Percentiles rank a stretch among this genome's conserved stretches.
These are phyloP conservation scores for Buathra laborator DNA, from an alignment of 2,888 invertebrate genomes.

Conservation along the genomic window DNA sequence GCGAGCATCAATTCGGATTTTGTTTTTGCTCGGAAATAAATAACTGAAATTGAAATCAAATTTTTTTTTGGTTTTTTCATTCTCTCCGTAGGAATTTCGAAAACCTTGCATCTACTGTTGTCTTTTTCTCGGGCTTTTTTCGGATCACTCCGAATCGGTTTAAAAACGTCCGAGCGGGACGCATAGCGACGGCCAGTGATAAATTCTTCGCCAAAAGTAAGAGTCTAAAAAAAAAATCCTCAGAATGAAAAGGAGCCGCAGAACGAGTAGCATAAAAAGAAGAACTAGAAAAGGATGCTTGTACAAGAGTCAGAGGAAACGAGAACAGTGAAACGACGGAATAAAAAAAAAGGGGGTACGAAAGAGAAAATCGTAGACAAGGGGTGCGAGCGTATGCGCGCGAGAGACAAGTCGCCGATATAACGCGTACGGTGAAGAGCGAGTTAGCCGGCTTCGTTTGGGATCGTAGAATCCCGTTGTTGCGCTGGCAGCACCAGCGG, in stretches of 20 bases:
- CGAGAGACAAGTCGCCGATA: slow-evolving; percentile 46
- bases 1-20: slow-evolving; percentile 24
- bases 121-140: background rate
- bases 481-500: slow-evolving; percentile 56
- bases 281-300: slow-evolving; percentile 12
- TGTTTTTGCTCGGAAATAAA: slow-evolving; percentile 4
- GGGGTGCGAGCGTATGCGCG: slow-evolving; percentile 46
- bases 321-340: slow-evolving; percentile 3
- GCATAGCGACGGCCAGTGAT: slow-evolving; percentile 54
- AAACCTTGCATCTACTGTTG: slow-evolving; percentile 30
- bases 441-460: slow-evolving; percentile 53
- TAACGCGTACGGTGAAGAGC: slow-evolving; percentile 54
- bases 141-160: slow-evolving; percentile 27
- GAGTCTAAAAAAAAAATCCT: slow-evolving; percentile 31
- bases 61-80: background rate
- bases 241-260: slow-evolving; percentile 26
- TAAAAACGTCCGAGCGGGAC: slow-evolving; percentile 42
- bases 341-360: background rate
- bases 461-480: slow-evolving; percentile 50
- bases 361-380: slow-evolving; percentile 47
- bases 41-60: background rate
- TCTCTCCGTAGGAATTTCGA: slow-evolving; percentile 2
- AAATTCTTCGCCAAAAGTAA: slow-evolving; percentile 56
- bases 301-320: slow-evolving; percentile 30
- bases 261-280: slow-evolving; percentile 48